Base-by-base conservation (phyloP, 2,888 invertebrate species). In the Macrophya annulata region DNA sequence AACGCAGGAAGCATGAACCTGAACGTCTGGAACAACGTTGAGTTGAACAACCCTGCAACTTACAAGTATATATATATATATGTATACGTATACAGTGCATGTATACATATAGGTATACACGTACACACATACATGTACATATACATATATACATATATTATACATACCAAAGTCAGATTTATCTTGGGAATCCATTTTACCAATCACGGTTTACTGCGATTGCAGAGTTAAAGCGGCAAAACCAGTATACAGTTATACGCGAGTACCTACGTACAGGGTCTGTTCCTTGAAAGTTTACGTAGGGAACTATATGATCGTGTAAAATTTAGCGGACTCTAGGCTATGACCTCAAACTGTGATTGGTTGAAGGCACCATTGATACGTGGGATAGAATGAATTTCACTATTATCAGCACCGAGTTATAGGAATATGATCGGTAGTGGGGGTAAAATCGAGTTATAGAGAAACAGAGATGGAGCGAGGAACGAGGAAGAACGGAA, bases 1-100 rank as follows among this genome's bases (percentile, higher is more conserved):
- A 71, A 68, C 48, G 68, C 71, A 59, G 83, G 51, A 83, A 68
- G 83, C 83, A 37, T 83, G 68, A 83, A 83, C 83, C 83, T 83
- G 43, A 83, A 83, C 83, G 83, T 45, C 48, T 48, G 68, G 37
- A 83, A 83, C 48, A 68, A 51, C 83, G 83, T 83, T 62, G 83
- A 83, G 83, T 83, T 71, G 71, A 83, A 83, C 83, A 83, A 83
- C 83, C 83, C 83, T 83, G 68, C n/a, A 79, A 21, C 59, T 43
- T 62, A 81, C 62, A 81, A 43, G 43, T 43, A 15, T 37, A 55
- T n/a, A n/a, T n/a, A n/a, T n/a, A n/a, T n/a, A n/a, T 76, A 48
- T 21, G 10, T 31, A 76, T 76, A 48, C 45, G 10, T 31, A 76
- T 31, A 71, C 71, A 31, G 71, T 31, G 71, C 40, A 40, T 71